Conservation (phyloP, 2,888 invertebrate species). For the Nemurella pictetii region DNA sequence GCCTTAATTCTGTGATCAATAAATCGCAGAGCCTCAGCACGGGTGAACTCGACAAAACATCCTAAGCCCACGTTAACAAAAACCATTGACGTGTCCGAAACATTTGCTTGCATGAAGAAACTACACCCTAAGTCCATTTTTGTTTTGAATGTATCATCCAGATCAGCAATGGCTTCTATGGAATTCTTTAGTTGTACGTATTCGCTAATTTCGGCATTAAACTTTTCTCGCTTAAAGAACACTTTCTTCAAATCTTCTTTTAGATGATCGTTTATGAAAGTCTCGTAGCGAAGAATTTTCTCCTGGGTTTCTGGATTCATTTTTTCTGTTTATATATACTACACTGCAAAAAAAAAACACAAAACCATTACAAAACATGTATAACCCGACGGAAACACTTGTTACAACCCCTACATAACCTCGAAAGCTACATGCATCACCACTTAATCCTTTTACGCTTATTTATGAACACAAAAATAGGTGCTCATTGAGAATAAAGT, state of each 20-base stretch:
- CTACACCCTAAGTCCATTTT: constrained; percentile 82
- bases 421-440: no score
- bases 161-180: constrained; percentile 65
- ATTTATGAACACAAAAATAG: no score
- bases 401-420: no score
- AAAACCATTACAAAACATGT: no score
- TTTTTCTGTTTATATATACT: neutral
- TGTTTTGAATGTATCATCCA: constrained; percentile 64
- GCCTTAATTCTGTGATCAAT: constrained; percentile 69
- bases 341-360: neutral
- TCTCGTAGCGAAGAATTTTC: constrained; percentile 63
- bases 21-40: constrained; percentile 71
- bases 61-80: constrained; percentile 76
- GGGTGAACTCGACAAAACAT: constrained; percentile 71
- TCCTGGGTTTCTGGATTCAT: constrained; percentile 36
- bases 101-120: constrained; percentile 77
- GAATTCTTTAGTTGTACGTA: constrained; percentile 72
- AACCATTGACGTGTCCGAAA: constrained; percentile 67
- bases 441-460: no score
- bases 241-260: constrained; percentile 68
- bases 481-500: no score
- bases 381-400: no score
- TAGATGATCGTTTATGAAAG: constrained; percentile 76
- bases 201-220: constrained; percentile 71
- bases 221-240: constrained; percentile 61